Percentiles rank a stretch among this genome's conserved stretches.
Evolutionary conservation across 2,797 vertebrate species (phyloP).

Genomic region (Eremophila alpestris): DNA sequence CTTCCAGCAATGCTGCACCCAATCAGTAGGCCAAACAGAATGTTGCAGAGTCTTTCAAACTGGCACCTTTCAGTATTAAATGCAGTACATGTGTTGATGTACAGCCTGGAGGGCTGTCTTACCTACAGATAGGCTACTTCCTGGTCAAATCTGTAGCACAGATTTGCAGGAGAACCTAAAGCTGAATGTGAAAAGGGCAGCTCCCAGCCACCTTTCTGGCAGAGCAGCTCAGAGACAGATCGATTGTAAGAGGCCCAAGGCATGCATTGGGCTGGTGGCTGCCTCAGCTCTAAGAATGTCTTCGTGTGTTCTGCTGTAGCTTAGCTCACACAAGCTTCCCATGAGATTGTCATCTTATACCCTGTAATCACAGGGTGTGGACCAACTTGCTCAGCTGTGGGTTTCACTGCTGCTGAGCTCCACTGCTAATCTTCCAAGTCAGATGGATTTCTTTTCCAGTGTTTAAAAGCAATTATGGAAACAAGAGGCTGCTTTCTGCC

Average conservation of each 20-base stretch:
- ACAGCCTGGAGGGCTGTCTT: not conserved
- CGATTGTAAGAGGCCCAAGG: constrained; percentile 39
- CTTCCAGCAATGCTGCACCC: not conserved
- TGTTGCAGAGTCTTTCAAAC: not conserved
- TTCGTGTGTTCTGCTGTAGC: not conserved
- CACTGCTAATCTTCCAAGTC: not conserved
- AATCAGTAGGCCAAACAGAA: not conserved
- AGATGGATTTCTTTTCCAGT: not conserved
- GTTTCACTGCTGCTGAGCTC: not conserved
- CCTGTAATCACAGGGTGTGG: not conserved
- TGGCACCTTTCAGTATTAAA: constrained; percentile 35
- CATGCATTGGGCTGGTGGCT: not conserved
- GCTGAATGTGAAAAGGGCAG: constrained; percentile 54
- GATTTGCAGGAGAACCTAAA: not conserved
- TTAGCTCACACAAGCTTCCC: not conserved
- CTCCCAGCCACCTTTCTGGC: not conserved
- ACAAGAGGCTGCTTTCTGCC: not conserved
- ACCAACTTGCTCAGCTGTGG: constrained; percentile 26
- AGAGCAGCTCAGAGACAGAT: constrained; percentile 1
- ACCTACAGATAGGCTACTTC: not conserved
- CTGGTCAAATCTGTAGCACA: not conserved
- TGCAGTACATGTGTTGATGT: not conserved
- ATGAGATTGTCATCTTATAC: not conserved
- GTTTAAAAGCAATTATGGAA: constrained; percentile 28
- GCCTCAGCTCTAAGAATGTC: not conserved